phyloP scores from a whole-genome alignment of 2,888 invertebrate species.

The Glomeris marginata region DNA sequence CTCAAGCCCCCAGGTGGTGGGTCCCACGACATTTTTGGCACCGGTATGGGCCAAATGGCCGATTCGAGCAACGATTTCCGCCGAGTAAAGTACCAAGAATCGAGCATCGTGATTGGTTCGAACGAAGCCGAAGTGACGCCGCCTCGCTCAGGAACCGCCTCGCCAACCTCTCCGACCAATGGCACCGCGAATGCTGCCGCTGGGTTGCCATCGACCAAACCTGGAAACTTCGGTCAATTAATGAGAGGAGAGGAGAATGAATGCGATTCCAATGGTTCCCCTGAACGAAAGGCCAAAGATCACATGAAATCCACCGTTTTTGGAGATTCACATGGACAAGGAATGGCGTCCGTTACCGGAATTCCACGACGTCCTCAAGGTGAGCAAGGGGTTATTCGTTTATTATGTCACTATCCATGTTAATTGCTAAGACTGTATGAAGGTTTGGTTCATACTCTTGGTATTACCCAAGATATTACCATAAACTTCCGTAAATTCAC shows the following conservation, averaged over 20 bases:
- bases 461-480: too few species aligned
- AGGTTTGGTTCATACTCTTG: too few species aligned
- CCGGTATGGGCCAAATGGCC: not conserved
- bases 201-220: not conserved
- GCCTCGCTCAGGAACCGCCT: not conserved
- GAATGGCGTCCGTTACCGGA: not conserved
- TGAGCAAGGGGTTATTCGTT: too few species aligned
- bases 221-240: not conserved
- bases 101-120: constrained; percentile 1
- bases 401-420: too few species aligned
- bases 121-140: not conserved
- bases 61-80: not conserved
- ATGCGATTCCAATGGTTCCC: not conserved
- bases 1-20: constrained; percentile 10
- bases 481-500: too few species aligned
- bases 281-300: constrained; percentile 4
- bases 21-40: constrained; percentile 10
- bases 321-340: constrained; percentile 1
- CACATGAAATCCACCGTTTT: constrained; percentile 9
- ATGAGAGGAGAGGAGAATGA: not conserved
- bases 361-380: not conserved
- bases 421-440: too few species aligned
- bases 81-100: constrained; percentile 4
- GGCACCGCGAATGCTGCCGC: not conserved
- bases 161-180: not conserved